phyloP scores from a whole-genome alignment of 1,140 invertebrate genomes.

The Augochlora pura region DNA sequence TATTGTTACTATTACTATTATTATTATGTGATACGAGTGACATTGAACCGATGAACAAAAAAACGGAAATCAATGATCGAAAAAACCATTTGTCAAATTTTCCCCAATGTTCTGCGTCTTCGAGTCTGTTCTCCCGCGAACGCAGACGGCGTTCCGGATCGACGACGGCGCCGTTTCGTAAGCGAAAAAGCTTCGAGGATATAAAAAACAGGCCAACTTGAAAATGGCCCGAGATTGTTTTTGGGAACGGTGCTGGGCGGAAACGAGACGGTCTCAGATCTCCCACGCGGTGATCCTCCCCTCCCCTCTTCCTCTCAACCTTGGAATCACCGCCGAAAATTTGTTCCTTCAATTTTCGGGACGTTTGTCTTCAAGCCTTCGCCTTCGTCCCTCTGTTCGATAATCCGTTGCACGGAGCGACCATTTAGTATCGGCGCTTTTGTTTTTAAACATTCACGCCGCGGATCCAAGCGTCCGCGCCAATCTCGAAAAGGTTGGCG shows the following conservation, averaged over 20 bases:
- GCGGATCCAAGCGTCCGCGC: no score
- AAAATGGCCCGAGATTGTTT: conserved; percentile 33
- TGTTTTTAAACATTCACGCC: no score
- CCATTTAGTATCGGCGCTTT: no score
- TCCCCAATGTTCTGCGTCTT: conserved; percentile 69
- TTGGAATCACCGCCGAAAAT: no score
- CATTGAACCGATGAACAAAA: conserved; percentile 38
- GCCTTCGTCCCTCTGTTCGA: no score
- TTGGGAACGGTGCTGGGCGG: conserved; percentile 22
- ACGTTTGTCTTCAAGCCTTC: no score
- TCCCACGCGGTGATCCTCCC: no score
- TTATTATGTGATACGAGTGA: conserved; percentile 45
- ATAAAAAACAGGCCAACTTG: conserved; percentile 41
- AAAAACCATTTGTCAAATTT: conserved; percentile 8
- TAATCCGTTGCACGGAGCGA: no score
- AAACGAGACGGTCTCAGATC: not conserved
- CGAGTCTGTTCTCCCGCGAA: conserved; percentile 59
- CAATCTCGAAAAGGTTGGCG: no score
- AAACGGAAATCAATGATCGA: no score
- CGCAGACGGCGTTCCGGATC: not conserved
- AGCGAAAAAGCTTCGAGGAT: conserved; percentile 32
- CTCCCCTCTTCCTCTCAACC: no score
- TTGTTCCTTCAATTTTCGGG: no score
- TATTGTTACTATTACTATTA: conserved; percentile 6
- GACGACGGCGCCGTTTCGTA: conserved; percentile 14